Evolutionary conservation across 2,113 vertebrate genomes (phyloP), one percentile per base, ranked within the genome.

Genomic region (Myiopsitta monachus): DNA sequence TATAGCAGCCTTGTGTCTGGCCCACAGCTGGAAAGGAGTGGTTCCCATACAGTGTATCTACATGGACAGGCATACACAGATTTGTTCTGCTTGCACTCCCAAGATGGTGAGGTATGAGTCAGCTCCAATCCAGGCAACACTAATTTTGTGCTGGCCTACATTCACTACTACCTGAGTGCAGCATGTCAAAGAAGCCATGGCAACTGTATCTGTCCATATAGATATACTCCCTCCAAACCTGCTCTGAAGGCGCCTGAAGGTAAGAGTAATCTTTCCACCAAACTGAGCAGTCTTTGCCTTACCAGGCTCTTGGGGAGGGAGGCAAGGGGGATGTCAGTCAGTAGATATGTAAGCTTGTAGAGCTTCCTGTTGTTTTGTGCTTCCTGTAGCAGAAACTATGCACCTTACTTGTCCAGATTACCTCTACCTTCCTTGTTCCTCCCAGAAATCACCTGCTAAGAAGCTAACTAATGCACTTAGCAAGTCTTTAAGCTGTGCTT

Each of bases 401-500:
- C 91, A 88, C 91, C 92, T 96, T 96, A 93, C 92, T 93, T 97
- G 54, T 96, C 97, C 91, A 88, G 62, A 94, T 96, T 95, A 97
- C 88, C 87, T 97, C 88, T 96, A 26, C 95, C 90, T 97, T 97
- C 96, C 95, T 96, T 97, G 83, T 98, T 97, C 97, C 97, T 96
- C 95, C 87, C 95, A 99, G 99, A 99, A 99, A 99, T 99, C 99
- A 92, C 99, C 99, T 64, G 99, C 99, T 92, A 99, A 99, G 98
- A 99, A 99, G 98, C 96, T 99, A 96, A 99, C 99, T 75, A 99
- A 99, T 88, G 99, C 99, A 44, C 98, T 99, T 96, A 99, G 99
- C 98, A 99, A 99, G 98, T 99, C 99, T 81, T 98, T 99, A 98
- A 99, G 99, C 98, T 99, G 99, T 96, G 99, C 99, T 93, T 99